These are phyloP conservation scores for Callocephalon fimbriatum DNA, from an alignment of 2,113 vertebrate species.

Conservation along the genomic window DNA sequence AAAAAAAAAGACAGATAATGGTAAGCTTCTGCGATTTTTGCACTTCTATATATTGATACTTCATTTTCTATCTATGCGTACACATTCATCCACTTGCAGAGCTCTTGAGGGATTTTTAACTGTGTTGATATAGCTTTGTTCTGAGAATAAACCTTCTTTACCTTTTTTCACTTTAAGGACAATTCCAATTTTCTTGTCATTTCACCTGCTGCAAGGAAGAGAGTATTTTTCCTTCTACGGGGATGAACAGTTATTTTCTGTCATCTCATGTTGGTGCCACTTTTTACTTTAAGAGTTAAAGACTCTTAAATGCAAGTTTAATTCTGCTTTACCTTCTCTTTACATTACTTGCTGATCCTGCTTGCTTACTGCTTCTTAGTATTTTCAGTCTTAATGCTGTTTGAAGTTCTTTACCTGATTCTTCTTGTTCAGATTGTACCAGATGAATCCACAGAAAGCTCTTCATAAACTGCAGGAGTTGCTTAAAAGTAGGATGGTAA, in stretches of 20 bases:
- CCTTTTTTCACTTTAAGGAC: not conserved
- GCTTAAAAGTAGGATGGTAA: not conserved
- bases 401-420: not conserved
- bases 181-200: not conserved
- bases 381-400: not conserved
- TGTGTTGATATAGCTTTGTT: not conserved
- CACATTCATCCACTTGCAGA: not conserved
- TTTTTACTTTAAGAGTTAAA: not conserved
- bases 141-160: not conserved
- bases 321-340: not conserved
- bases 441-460: not conserved
- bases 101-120: not conserved
- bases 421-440: not conserved
- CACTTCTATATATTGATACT: not conserved
- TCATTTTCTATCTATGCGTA: not conserved
- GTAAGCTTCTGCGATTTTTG: not conserved
- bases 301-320: not conserved
- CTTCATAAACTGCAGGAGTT: not conserved
- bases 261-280: not conserved
- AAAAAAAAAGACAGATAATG: not conserved
- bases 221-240: not conserved
- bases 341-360: not conserved
- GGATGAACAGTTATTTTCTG: not conserved
- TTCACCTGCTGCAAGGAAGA: not conserved
- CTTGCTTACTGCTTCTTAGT: not conserved